These are phyloP conservation scores for Pogoniulus pusillus DNA, from an alignment of 2,797 vertebrate genomes.

Conservation along the genomic window DNA sequence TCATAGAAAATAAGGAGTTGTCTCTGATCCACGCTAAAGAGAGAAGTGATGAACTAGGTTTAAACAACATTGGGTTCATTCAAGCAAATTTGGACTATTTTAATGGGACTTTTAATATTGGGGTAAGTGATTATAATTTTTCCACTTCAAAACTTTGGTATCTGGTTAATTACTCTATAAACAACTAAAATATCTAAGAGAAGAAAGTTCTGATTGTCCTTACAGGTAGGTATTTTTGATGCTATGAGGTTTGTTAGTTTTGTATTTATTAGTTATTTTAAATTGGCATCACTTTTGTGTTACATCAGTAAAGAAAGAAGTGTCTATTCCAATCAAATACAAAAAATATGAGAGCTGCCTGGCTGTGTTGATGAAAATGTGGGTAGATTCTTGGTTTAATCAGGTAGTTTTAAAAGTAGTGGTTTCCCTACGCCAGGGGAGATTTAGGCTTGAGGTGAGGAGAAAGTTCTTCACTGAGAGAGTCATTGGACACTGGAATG, in stretches of 20 bases:
- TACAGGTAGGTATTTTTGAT: background rate
- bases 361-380: background rate
- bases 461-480: too few species aligned
- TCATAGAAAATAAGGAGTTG: conserved; percentile 97
- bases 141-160: background rate
- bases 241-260: background rate
- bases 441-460: too few species aligned
- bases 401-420: background rate
- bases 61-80: conserved; percentile 93
- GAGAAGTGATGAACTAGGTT: conserved; percentile 84
- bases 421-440: too few species aligned
- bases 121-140: conserved; percentile 83
- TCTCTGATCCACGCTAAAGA: conserved; percentile 90
- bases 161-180: conserved; percentile 3
- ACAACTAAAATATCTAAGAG: background rate
- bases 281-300: background rate
- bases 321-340: background rate
- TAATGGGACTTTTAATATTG: conserved; percentile 90
- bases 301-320: background rate
- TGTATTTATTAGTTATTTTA: background rate
- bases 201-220: background rate
- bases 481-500: too few species aligned
- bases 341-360: background rate
- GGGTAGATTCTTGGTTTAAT: background rate
- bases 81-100: conserved; percentile 98